Percentiles rank a stretch among this genome's conserved stretches.
phyloP scores from a whole-genome alignment of 1,140 invertebrate genomes.

The Dreissena polymorpha region DNA sequence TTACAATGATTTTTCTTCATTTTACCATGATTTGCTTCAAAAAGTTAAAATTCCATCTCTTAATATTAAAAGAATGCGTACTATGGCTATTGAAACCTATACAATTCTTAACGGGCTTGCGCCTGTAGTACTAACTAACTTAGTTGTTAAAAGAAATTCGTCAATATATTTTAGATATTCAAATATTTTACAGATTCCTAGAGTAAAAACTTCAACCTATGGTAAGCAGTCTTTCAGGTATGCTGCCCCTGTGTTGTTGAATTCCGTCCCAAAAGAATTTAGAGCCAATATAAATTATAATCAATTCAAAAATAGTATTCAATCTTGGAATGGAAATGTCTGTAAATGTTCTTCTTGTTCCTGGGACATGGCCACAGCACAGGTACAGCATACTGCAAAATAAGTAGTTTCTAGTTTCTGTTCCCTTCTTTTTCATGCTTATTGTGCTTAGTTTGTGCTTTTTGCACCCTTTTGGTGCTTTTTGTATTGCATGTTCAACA shows the following conservation, averaged over 20 bases:
- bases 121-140: neutral
- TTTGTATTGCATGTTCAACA: too few relatives aligned
- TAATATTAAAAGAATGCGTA: constrained; percentile 6
- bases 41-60: constrained; percentile 16
- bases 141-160: constrained; percentile 6
- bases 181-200: neutral
- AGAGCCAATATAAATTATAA: too few relatives aligned
- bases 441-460: too few relatives aligned
- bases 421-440: too few relatives aligned
- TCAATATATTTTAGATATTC: constrained; percentile 11
- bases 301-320: too few relatives aligned
- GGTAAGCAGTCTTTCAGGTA: constrained; percentile 10
- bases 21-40: neutral
- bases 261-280: neutral
- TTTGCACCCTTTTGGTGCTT: too few relatives aligned
- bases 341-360: too few relatives aligned
- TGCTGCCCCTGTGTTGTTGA: constrained; percentile 21
- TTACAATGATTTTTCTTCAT: constrained; percentile 24
- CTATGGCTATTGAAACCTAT: neutral
- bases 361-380: too few relatives aligned
- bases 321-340: too few relatives aligned
- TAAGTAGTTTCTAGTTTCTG: too few relatives aligned
- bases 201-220: constrained; percentile 8
- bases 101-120: constrained; percentile 6
- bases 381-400: too few relatives aligned